phyloP scores from a whole-genome alignment of 2,113 vertebrate species.

The Malurus melanocephalus region DNA sequence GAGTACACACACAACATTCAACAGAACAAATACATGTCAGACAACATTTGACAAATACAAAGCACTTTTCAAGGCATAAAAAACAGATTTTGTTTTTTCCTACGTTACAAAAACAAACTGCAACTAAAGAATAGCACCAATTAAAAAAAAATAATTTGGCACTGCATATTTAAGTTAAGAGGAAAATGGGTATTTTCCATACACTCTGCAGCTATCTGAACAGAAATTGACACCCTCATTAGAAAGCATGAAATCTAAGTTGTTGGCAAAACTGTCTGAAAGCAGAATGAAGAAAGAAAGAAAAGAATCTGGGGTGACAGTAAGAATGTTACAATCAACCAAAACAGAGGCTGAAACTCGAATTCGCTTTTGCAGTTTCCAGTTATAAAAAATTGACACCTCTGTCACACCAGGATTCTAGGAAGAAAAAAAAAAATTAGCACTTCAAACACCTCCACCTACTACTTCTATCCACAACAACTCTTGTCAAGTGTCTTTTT shows the following conservation, averaged over 20 bases:
- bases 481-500: not conserved
- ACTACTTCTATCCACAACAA: not conserved
- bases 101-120: not conserved
- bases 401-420: not conserved
- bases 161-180: not conserved
- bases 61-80: not conserved
- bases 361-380: not conserved
- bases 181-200: not conserved
- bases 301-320: constrained; percentile 2
- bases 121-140: not conserved
- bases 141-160: not conserved
- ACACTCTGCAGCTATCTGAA: not conserved
- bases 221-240: not conserved
- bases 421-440: constrained; percentile 3
- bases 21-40: not conserved
- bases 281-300: constrained; percentile 6
- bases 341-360: not conserved
- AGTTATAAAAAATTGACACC: constrained; percentile 34
- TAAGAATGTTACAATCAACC: constrained; percentile 1
- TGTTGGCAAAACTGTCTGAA: constrained; percentile 10
- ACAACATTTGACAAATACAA: constrained; percentile 14
- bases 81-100: not conserved
- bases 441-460: constrained; percentile 50
- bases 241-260: not conserved
- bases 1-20: not conserved